These are phyloP conservation scores for Hypocryptadius cinnamomeus DNA, from an alignment of 2,113 vertebrate species.

Conservation along the genomic window DNA sequence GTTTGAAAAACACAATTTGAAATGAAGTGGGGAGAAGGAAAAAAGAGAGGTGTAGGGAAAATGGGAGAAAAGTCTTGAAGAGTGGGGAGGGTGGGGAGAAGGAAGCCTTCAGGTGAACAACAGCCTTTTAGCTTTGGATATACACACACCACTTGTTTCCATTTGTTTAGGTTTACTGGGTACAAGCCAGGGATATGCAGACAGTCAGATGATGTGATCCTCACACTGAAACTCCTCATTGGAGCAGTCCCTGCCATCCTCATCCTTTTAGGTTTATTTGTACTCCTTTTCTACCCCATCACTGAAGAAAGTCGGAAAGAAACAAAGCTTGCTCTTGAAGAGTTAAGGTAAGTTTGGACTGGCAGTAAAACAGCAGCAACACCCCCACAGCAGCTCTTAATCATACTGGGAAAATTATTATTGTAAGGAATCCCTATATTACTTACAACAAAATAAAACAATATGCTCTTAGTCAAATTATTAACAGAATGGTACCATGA, in stretches of 20 bases:
- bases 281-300: slow-evolving; percentile 85
- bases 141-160: neutral
- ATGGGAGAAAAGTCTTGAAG: neutral
- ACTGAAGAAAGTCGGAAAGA: slow-evolving; percentile 77
- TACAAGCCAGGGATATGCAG: slow-evolving; percentile 83
- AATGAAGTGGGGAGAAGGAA: neutral
- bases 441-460: neutral
- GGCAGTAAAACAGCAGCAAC: neutral
- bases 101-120: neutral
- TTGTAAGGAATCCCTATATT: neutral
- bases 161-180: slow-evolving; percentile 81
- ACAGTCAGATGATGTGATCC: slow-evolving; percentile 79
- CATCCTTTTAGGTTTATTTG: slow-evolving; percentile 81
- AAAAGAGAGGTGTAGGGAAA: neutral
- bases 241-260: slow-evolving; percentile 85
- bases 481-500: neutral
- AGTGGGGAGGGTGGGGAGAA: neutral
- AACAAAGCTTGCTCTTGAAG: slow-evolving; percentile 75
- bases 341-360: slow-evolving; percentile 74
- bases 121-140: neutral
- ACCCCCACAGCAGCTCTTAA: neutral
- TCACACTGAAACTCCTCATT: slow-evolving; percentile 88
- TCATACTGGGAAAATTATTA: neutral
- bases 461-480: neutral
- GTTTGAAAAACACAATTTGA: neutral